Conservation (phyloP, 2,888 invertebrate genomes). For the Anorthoa munda region DNA sequence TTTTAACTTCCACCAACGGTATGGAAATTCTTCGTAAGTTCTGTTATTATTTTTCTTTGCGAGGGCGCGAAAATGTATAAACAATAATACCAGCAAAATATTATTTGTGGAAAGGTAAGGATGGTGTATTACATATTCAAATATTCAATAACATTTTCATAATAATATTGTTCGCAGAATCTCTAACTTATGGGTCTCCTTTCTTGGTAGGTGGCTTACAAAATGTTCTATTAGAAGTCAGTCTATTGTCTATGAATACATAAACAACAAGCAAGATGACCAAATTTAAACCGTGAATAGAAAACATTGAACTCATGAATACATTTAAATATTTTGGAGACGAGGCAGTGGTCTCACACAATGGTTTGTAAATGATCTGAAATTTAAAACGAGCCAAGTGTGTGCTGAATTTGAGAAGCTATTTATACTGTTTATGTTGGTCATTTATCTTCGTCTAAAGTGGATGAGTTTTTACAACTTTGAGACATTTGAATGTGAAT, state of each 20-base stretch:
- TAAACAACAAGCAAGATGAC: slow-evolving; percentile 58
- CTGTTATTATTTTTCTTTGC: slow-evolving; percentile 24
- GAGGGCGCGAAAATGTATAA: slow-evolving; percentile 1
- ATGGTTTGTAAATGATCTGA: slow-evolving; percentile 67
- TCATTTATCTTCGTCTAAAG: slow-evolving; percentile 38
- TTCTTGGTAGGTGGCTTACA: slow-evolving; percentile 32
- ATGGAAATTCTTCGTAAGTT: slow-evolving; percentile 23
- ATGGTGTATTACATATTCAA: slow-evolving; percentile 21
- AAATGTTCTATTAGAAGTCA: slow-evolving; percentile 26
- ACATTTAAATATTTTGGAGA: slow-evolving; percentile 74
- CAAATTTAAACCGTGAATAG: slow-evolving; percentile 65
- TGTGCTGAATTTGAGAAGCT: slow-evolving; percentile 46
- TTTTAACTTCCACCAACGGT: slow-evolving; percentile 12
- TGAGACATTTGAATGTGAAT: not conserved
- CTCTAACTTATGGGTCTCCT: not conserved
- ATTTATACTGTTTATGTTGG: slow-evolving; percentile 41
- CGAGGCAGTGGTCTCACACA: slow-evolving; percentile 59
- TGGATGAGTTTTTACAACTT: slow-evolving; percentile 3
- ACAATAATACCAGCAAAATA: slow-evolving; percentile 21
- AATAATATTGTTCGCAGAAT: slow-evolving; percentile 11
- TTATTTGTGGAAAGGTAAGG: not conserved
- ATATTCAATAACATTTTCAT: slow-evolving; percentile 22
- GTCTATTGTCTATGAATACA: slow-evolving; percentile 45
- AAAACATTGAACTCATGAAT: slow-evolving; percentile 69
- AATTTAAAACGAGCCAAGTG: slow-evolving; percentile 65